Conservation (phyloP, 1,140 invertebrate species). For the Saccostrea cuccullata region DNA sequence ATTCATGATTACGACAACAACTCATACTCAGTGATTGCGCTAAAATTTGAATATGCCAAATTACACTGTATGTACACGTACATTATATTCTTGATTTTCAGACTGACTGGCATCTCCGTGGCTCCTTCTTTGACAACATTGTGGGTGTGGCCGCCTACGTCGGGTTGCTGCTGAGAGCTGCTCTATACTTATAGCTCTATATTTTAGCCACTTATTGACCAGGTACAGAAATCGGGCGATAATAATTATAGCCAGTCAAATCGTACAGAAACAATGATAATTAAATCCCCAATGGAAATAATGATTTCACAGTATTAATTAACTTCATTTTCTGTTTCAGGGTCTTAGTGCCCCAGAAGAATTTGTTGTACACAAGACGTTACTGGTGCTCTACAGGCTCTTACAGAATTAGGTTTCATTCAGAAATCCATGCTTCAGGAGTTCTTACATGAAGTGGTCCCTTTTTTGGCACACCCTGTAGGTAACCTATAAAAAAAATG, state of each 20-base stretch:
- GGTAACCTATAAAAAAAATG: conserved; percentile 56
- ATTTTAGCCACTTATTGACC: conserved; percentile 93
- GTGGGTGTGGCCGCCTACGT: too few species aligned
- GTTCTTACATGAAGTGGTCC: conserved; percentile 89
- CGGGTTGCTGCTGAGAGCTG: too few species aligned
- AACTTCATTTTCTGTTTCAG: conserved; percentile 79
- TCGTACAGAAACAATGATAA: too few species aligned
- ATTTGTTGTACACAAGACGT: conserved; percentile 93
- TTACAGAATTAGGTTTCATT: conserved; percentile 92
- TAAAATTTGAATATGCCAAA: too few species aligned
- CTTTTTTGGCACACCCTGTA: conserved; percentile 88
- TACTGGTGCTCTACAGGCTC: conserved; percentile 90
- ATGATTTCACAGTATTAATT: too few species aligned
- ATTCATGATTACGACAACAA: too few species aligned
- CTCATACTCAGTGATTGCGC: too few species aligned
- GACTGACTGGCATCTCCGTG: conserved; percentile 92
- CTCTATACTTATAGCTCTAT: conserved; percentile 92
- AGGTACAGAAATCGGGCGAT: conserved; percentile 81
- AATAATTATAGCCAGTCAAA: neutral
- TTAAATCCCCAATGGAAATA: too few species aligned
- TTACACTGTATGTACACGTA: too few species aligned
- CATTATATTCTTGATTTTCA: conserved; percentile 56
- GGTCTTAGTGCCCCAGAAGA: conserved; percentile 96
- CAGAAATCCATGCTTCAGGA: conserved; percentile 91
- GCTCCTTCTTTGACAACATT: conserved; percentile 95